Percentiles rank a stretch among this genome's conserved stretches.
Evolutionary conservation across 2,888 invertebrate species (phyloP).

Genomic region (Hartigia nigra): DNA sequence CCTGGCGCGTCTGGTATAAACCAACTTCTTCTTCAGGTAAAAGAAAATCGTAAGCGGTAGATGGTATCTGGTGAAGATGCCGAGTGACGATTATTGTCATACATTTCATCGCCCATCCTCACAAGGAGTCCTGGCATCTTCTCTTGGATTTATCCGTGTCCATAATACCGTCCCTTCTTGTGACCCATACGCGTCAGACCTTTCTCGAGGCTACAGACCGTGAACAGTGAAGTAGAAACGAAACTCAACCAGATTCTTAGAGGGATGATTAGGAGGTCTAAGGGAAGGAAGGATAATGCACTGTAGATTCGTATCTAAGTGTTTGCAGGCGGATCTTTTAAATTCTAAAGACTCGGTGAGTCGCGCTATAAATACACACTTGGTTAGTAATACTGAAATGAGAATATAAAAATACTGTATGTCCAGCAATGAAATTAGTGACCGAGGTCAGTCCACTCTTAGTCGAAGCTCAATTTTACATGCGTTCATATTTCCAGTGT

Average conservation of each 20-base stretch:
- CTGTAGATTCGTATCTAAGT: neutral
- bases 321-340: neutral
- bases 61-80: constrained; percentile 36
- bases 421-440: neutral
- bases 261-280: neutral
- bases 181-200: neutral
- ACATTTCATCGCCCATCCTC: constrained; percentile 35
- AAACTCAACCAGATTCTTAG: neutral
- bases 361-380: neutral
- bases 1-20: neutral
- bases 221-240: neutral
- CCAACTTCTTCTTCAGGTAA: neutral
- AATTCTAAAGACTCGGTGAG: neutral
- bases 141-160: constrained; percentile 22
- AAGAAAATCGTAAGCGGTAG: constrained; percentile 17
- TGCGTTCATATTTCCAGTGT: neutral
- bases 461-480: neutral
- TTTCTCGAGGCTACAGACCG: neutral
- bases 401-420: neutral
- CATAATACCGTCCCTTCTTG: constrained; percentile 17
- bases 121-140: constrained; percentile 9
- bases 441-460: constrained; percentile 28
- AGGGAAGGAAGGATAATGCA: neutral
- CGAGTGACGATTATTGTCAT: constrained; percentile 45
- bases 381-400: neutral